These are phyloP conservation scores for Meloidogyne chitwoodi DNA, from an alignment of 1,140 invertebrate genomes.

Conservation along the genomic window DNA sequence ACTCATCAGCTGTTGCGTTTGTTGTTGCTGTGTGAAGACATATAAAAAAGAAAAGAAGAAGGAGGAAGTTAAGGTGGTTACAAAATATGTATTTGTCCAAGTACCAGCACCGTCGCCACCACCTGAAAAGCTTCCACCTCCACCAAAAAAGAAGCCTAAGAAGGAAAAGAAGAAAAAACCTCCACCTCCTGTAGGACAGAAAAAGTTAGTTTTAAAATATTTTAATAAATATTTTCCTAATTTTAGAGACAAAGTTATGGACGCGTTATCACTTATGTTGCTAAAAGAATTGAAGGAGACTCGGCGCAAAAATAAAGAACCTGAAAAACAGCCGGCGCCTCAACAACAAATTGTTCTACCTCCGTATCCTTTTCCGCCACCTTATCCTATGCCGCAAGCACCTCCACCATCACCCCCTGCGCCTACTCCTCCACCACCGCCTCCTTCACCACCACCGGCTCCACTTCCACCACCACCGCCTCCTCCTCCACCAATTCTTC, in stretches of 20 bases:
- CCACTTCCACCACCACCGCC: background rate
- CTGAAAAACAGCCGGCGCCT: slow-evolving; percentile 60
- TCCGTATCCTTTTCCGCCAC: background rate
- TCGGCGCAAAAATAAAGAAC: background rate
- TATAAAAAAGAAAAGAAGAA: background rate
- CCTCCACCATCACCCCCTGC: background rate
- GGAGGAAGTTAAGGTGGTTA: background rate
- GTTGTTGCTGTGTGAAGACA: background rate
- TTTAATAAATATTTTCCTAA: background rate
- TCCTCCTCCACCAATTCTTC: background rate
- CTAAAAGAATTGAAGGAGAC: background rate
- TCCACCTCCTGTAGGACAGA: background rate
- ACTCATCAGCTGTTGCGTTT: background rate
- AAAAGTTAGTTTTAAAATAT: background rate
- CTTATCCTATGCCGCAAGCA: background rate
- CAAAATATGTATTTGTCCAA: background rate
- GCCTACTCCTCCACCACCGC: background rate
- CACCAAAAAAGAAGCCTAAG: background rate
- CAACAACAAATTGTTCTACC: slow-evolving; percentile 68
- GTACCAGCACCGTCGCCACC: background rate
- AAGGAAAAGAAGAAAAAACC: background rate
- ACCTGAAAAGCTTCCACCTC: background rate
- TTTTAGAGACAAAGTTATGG: background rate
- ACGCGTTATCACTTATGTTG: background rate
- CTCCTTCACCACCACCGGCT: background rate